Base-by-base conservation (phyloP, 2,888 invertebrate genomes). In the Acleris cristana region DNA sequence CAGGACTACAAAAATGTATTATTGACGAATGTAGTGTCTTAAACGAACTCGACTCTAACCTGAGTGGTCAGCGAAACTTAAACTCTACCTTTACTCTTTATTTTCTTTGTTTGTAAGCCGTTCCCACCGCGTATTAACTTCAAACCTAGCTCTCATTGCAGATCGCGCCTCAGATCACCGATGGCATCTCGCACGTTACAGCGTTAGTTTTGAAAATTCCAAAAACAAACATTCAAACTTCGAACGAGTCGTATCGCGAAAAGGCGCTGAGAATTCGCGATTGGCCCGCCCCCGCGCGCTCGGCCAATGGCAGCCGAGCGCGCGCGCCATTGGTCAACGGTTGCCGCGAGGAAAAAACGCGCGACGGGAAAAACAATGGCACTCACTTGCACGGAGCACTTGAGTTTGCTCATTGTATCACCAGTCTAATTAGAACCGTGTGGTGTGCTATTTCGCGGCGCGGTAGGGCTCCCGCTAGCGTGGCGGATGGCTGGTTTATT, bases 311-410 rank as follows among this genome's bases (percentile, higher is more conserved):
- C 71, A 69, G 75, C 69, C 69, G 66, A 69, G 79, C 81, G 62
- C 72, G 76, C 69, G 70, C 76, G 78, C 82, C 74, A 90, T 89
- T 89, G 89, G 89, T 69, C 77, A 81, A 57, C 69, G 74, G 72
- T 74, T 77, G 77, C 70, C 78, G 78, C 71, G 69, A 75, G 72
- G 83, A 85, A 85, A 86, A 87, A 87, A 85, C 77, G 77, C 78
- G 78, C 73, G 71, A 72, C 73, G 74, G 74, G 85, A 88, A 88
- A 89, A 89, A 90, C 91, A 90, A 91, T 91, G 90, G 89, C 88
- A 86, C 84, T 76, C 84, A 80, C 78, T 83, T 82, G 83, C 79
- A 73, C 80, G 77, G 77, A 76, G 81, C 76, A 82, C 81, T 85
- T 72, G 79, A 75, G 79, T 71, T 69, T 70, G 76, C 76, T 83